A percentile compares a stretch with the other conserved stretches of the same genome.
phyloP scores from a whole-genome alignment of 1,140 invertebrate genomes.

The Leptoteleia sp. region DNA sequence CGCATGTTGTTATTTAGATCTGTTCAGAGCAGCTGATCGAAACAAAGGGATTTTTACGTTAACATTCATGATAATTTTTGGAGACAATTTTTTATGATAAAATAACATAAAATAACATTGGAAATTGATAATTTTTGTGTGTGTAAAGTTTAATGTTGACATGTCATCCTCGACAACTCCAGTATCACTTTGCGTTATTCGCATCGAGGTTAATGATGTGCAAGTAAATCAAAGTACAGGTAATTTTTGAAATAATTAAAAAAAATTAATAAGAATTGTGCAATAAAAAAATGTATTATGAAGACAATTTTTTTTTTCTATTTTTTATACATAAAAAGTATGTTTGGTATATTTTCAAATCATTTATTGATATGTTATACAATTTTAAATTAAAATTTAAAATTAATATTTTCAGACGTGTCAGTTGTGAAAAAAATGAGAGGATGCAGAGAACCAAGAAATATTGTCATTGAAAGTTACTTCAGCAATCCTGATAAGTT shows the following conservation, averaged over 20 bases:
- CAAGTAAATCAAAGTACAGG: slow-evolving; percentile 73
- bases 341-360: too few species aligned
- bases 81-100: too few species aligned
- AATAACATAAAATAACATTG: too few species aligned
- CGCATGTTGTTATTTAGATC: slow-evolving; percentile 21
- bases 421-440: slow-evolving; percentile 79
- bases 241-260: slow-evolving; percentile 39
- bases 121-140: too few species aligned
- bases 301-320: too few species aligned
- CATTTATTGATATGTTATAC: neutral
- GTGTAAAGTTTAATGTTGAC: too few species aligned
- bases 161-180: slow-evolving; percentile 80
- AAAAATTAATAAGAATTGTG: too few species aligned
- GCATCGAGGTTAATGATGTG: slow-evolving; percentile 81
- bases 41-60: slow-evolving; percentile 1
- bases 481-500: slow-evolving; percentile 80
- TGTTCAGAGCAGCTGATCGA: slow-evolving; percentile 28
- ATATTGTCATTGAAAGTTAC: slow-evolving; percentile 86
- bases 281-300: too few species aligned
- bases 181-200: slow-evolving; percentile 83
- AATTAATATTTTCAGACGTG: slow-evolving; percentile 37
- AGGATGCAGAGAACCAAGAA: slow-evolving; percentile 82
- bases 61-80: too few species aligned
- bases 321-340: too few species aligned
- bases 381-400: neutral